Evolutionary conservation across 2,113 vertebrate species (phyloP), one percentile per base, ranked within the genome.

Genomic region (Pterocles gutturalis): DNA sequence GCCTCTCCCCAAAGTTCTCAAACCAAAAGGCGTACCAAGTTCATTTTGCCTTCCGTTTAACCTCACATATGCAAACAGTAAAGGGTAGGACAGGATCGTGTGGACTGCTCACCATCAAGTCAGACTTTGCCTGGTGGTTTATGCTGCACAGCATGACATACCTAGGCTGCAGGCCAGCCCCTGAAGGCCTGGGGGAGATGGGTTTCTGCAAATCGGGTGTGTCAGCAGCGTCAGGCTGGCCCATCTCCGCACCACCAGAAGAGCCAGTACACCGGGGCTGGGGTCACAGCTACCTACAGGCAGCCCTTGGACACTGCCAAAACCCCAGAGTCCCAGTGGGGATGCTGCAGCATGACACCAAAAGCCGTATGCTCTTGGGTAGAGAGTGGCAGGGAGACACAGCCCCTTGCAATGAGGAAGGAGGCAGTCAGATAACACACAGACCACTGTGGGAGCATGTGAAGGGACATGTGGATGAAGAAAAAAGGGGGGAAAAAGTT

Each of bases 201-300:
- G 5, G 11, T 54, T 76, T 88, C 75, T 55, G 54, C 45, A 60
- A 41, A 90, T 28, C 72, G 0, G 7, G 12, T 43, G 0, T 9
- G 14, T 24, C 29, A 9, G 24, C 48, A 82, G 28, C 2, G 1
- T 14, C 53, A 55, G 38, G 14, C 24, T 41, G 29, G 26, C 33
- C 45, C 69, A 66, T 10, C 41, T 87, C 86, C 57, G 48, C 72
- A 62, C 29, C 3, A 6, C 7, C 6, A 29, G 0, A 2, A 86
- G 41, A 80, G 26, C 31, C 20, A 19, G 24, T 41, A 66, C 0
- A 0, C 34, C 0, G 1, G 57, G 31, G 5, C 3, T 34, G 26
- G 28, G 15, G 25, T 20, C 67, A 85, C 54, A 62, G 26, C 28
- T 46, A 77, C 38, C 36, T n/a, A 57, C 13, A 29, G 31, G 36